Evolutionary conservation across 2,888 invertebrate genomes (phyloP), one percentile per base, ranked within the genome.

Genomic region (Oeneis ivallda): DNA sequence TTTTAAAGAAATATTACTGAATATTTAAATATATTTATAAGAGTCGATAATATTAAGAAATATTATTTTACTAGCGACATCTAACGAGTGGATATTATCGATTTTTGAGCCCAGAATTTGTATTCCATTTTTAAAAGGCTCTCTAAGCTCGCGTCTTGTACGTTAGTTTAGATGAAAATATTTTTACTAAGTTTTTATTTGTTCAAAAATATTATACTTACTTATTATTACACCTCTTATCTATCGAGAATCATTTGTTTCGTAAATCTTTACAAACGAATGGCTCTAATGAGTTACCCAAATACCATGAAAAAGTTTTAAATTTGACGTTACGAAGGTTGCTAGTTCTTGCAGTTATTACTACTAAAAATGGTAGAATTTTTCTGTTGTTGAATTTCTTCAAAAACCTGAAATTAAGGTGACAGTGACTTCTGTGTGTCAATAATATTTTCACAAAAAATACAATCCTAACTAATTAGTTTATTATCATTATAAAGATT

Each of bases 131-230:
- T 56, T 39, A 41, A 56, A 54, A 56, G 56, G 56, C 56, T 56
- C 56, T 71, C 81, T 85, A 87, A 86, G 87, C 86, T 87, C 85
- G 74, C 74, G 65, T 80, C 76, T 85, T 87, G 84, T 85, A 85
- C 81, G 75, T 77, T 26, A 69, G 61, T 69, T 70, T 58, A 61
- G 76, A 77, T 71, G 76, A 78, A 75, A 79, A 76, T 76, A 78
- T 59, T 34, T 60, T 64, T 50, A 11, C 7, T 64, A 41, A 7
- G 3, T 17, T 41, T 56, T 41, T n/a, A 37, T 53, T 53, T 8
- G 15, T 56, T 56, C 56, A 56, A 41, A 56, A 56, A 56, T 56
- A 56, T 56, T 15, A 56, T 41, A n/a, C 1, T 45, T 2, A 9
- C 1, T 37, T 50, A 41, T 56, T 41, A 56, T 56, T 56, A 56